Conservation (phyloP, 2,888 invertebrate species). For the Hydrotaea diabolus region DNA sequence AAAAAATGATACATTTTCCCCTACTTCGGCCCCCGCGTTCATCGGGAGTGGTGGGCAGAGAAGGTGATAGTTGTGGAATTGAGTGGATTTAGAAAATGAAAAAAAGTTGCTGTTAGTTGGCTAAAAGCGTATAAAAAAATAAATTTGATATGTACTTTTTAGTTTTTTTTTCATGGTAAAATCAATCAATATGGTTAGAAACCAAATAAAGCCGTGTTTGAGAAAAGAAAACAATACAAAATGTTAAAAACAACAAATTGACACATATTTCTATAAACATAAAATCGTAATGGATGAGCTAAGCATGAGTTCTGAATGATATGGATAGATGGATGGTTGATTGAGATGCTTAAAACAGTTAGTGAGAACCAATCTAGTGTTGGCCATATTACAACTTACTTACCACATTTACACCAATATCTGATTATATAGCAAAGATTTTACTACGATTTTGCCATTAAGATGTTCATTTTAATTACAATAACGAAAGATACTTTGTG, state of each 20-base stretch:
- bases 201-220: slow-evolving; percentile 20
- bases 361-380: neutral
- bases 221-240: neutral
- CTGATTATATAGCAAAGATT: neutral
- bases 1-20: slow-evolving; percentile 1
- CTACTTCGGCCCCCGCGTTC: neutral
- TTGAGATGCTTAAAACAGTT: neutral
- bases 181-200: slow-evolving; percentile 35
- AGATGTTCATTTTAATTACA: neutral
- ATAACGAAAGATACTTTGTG: too few relatives aligned
- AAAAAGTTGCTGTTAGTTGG: slow-evolving; percentile 31
- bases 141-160: neutral
- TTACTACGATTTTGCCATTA: neutral
- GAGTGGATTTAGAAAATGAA: neutral
- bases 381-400: neutral
- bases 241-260: neutral
- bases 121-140: slow-evolving; percentile 8
- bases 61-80: neutral
- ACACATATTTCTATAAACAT: slow-evolving; percentile 9
- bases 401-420: slow-evolving; percentile 23
- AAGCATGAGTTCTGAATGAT: too few relatives aligned
- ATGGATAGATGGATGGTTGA: neutral
- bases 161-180: slow-evolving; percentile 7
- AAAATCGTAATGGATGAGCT: slow-evolving; percentile 6
- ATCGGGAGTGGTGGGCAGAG: neutral